Conservation (phyloP, 2,113 vertebrate genomes). For the Ploceus nigricollis region DNA sequence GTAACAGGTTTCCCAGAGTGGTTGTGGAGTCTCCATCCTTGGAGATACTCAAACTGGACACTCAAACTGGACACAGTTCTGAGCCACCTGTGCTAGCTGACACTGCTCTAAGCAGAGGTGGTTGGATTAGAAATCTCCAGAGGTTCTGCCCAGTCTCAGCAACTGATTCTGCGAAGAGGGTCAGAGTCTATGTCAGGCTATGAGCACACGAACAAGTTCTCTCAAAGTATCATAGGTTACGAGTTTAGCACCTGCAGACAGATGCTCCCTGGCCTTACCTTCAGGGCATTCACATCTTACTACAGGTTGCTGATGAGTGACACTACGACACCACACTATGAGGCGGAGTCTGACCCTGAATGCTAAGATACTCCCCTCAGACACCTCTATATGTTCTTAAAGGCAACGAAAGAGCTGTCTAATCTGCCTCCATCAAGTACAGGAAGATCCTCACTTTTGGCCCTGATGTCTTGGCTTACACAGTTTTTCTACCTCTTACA, state of each 20-base stretch:
- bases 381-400: not conserved
- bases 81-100: not conserved
- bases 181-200: not conserved
- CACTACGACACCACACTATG: not conserved
- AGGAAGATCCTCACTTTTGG: not conserved
- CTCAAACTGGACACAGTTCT: not conserved
- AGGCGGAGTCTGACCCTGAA: not conserved
- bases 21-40: not conserved
- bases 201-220: not conserved
- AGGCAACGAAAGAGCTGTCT: not conserved
- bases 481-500: not conserved
- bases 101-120: not conserved
- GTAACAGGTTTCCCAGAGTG: not conserved
- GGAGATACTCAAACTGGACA: not conserved
- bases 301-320: not conserved
- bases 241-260: not conserved
- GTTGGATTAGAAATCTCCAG: not conserved
- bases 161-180: not conserved
- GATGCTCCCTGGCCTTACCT: not conserved
- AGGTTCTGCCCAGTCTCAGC: not conserved
- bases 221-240: not conserved
- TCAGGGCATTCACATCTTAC: not conserved
- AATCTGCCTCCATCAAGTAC: not conserved
- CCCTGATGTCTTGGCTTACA: not conserved
- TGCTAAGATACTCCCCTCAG: not conserved